A percentile compares a stretch with the other conserved stretches of the same genome.
Evolutionary conservation across 2,888 invertebrate genomes (phyloP).

Genomic region (Amphiduros pacificus): DNA sequence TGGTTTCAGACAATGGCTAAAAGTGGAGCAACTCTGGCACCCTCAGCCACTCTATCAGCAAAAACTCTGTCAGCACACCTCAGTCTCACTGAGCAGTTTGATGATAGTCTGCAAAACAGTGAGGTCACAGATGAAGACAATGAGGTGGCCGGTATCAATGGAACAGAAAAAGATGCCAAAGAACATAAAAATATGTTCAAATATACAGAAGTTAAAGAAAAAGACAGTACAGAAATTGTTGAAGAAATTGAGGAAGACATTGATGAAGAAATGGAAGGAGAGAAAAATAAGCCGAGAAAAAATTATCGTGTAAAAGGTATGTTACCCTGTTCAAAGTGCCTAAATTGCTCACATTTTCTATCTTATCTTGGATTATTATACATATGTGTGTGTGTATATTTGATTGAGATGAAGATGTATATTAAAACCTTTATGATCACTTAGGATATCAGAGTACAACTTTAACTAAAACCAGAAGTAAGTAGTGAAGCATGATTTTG

Average conservation of each 20-base stretch:
- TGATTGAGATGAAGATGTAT: too few relatives aligned
- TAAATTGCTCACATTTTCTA: too few relatives aligned
- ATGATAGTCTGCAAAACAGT: constrained; percentile 21
- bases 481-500: too few relatives aligned
- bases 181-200: constrained; percentile 28
- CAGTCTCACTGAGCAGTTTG: constrained; percentile 17
- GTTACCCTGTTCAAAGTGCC: too few relatives aligned
- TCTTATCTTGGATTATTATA: too few relatives aligned
- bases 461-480: too few relatives aligned
- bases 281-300: too few relatives aligned
- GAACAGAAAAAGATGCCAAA: constrained; percentile 6
- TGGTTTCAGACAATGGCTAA: too few relatives aligned
- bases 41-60: constrained; percentile 12
- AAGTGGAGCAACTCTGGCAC: constrained; percentile 14
- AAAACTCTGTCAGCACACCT: constrained; percentile 17
- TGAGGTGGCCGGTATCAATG: constrained; percentile 2
- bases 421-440: too few relatives aligned
- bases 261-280: neutral
- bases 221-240: constrained; percentile 8
- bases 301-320: too few relatives aligned
- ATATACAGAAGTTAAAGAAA: constrained; percentile 3
- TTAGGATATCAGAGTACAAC: too few relatives aligned
- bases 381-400: too few relatives aligned
- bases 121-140: constrained; percentile 18
- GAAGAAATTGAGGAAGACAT: constrained; percentile 17